These are phyloP conservation scores for Sander lucioperca DNA, from an alignment of 2,113 vertebrate species.

Conservation along the genomic window DNA sequence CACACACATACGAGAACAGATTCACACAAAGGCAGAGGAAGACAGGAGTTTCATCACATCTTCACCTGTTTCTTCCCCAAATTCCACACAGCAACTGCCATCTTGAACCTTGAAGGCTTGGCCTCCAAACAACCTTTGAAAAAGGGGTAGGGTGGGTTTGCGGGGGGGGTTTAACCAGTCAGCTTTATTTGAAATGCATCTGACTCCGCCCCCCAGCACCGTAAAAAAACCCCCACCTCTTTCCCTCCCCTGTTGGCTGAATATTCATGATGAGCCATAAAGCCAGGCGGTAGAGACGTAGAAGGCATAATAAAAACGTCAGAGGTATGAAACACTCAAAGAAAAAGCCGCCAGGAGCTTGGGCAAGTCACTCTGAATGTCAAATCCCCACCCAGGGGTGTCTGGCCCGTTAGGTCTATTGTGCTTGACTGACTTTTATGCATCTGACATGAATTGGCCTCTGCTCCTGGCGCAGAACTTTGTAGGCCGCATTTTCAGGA, in stretches of 20 bases:
- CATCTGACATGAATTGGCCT: slow-evolving; percentile 58
- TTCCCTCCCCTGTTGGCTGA: slow-evolving; percentile 39
- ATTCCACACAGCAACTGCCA: slow-evolving; percentile 77
- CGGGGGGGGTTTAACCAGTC: slow-evolving; percentile 25
- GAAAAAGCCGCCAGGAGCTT: slow-evolving; percentile 48
- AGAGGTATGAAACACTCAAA: slow-evolving; percentile 70
- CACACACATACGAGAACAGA: slow-evolving; percentile 33
- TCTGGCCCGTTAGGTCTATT: slow-evolving; percentile 65
- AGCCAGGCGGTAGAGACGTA: slow-evolving; percentile 46
- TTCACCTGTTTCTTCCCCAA: slow-evolving; percentile 80
- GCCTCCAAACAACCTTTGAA: slow-evolving; percentile 67
- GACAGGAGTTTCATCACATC: slow-evolving; percentile 57
- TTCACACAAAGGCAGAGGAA: slow-evolving; percentile 25
- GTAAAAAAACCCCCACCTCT: slow-evolving; percentile 17
- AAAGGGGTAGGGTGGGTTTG: not conserved
- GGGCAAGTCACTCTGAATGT: slow-evolving; percentile 66
- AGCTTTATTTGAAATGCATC: slow-evolving; percentile 39
- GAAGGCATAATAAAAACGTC: slow-evolving; percentile 72
- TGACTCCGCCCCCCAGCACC: slow-evolving; percentile 46
- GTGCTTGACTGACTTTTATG: slow-evolving; percentile 65
- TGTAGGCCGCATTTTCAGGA: slow-evolving; percentile 48
- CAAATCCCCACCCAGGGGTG: slow-evolving; percentile 61
- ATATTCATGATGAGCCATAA: slow-evolving; percentile 81
- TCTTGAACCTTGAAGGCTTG: slow-evolving; percentile 51
- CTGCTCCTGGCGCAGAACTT: slow-evolving; percentile 29